Evolutionary conservation across 2,888 invertebrate species (phyloP).

Genomic region (Hirtodrosophila alboralis): DNA sequence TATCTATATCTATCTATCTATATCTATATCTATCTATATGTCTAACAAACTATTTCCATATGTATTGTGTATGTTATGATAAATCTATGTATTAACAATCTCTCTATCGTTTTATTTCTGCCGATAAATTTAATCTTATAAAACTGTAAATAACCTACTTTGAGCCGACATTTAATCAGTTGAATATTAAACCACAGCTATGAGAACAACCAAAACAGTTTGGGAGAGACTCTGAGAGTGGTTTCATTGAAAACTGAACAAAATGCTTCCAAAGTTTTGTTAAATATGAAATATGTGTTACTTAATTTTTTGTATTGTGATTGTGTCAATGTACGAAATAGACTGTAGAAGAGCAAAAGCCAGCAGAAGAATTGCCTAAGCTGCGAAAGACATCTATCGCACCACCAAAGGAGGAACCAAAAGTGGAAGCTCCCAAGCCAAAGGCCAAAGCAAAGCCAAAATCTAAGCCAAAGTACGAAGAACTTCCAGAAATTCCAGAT

Average conservation of each 20-base stretch:
- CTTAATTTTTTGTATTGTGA: slow-evolving; percentile 1
- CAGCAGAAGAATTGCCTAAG: slow-evolving; percentile 82
- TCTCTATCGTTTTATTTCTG: too few relatives aligned
- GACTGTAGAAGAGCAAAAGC: slow-evolving; percentile 78
- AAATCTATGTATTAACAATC: slow-evolving; percentile 16
- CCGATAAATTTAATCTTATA: too few relatives aligned
- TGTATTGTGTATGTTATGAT: too few relatives aligned
- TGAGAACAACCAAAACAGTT: too few relatives aligned
- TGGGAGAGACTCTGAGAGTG: too few relatives aligned
- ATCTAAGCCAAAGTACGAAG: slow-evolving; percentile 85
- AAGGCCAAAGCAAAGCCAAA: slow-evolving; percentile 79
- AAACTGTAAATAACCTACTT: too few relatives aligned
- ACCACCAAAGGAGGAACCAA: slow-evolving; percentile 80
- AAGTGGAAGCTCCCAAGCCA: slow-evolving; percentile 74
- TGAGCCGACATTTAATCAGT: too few relatives aligned
- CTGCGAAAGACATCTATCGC: slow-evolving; percentile 80
- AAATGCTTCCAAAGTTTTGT: too few relatives aligned
- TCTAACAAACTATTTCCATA: not conserved
- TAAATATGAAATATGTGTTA: not conserved
- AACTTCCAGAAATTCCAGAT: slow-evolving; percentile 88
- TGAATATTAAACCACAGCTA: too few relatives aligned
- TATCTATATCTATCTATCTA: too few relatives aligned
- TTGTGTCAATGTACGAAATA: slow-evolving; percentile 33
- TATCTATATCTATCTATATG: too few relatives aligned
- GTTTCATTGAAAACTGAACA: too few relatives aligned